Percentiles rank a stretch among this genome's conserved stretches.
Evolutionary conservation across 2,113 vertebrate species (phyloP).

Genomic region (Lepidothrix coronata): DNA sequence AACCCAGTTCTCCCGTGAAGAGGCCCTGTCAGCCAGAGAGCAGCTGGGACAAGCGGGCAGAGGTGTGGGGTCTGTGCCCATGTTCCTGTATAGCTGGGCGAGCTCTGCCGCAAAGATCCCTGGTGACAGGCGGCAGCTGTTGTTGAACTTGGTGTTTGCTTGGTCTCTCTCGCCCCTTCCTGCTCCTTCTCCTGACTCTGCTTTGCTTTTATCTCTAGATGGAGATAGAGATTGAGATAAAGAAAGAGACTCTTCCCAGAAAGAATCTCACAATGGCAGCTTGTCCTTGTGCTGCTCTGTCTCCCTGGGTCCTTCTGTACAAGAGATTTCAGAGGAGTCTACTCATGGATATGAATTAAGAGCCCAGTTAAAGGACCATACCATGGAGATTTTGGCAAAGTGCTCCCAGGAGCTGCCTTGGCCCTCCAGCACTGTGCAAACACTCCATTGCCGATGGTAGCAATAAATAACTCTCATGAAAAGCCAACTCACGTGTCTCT

Average conservation of each 20-base stretch:
- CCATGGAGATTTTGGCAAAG: neutral
- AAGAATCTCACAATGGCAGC: neutral
- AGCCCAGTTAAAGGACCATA: neutral
- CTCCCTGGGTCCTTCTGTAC: too few relatives aligned
- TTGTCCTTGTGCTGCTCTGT: neutral
- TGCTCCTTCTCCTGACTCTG: neutral
- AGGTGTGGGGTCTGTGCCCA: neutral
- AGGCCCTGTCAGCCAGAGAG: neutral
- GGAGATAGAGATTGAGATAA: too few relatives aligned
- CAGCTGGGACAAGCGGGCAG: neutral
- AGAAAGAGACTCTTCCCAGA: neutral
- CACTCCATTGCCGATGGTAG: accelerated
- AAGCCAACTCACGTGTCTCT: neutral
- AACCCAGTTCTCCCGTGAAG: neutral
- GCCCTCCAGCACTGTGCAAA: neutral
- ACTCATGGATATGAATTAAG: neutral
- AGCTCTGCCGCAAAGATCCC: neutral
- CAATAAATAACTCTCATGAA: neutral
- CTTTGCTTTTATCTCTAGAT: too few relatives aligned
- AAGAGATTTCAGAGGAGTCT: neutral
- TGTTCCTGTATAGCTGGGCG: neutral
- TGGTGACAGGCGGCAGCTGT: neutral
- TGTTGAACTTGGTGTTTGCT: neutral
- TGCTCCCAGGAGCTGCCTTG: neutral
- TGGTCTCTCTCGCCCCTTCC: neutral